Conservation (phyloP, 2,113 vertebrate species). For the Thalassarche chlororhynchos region DNA sequence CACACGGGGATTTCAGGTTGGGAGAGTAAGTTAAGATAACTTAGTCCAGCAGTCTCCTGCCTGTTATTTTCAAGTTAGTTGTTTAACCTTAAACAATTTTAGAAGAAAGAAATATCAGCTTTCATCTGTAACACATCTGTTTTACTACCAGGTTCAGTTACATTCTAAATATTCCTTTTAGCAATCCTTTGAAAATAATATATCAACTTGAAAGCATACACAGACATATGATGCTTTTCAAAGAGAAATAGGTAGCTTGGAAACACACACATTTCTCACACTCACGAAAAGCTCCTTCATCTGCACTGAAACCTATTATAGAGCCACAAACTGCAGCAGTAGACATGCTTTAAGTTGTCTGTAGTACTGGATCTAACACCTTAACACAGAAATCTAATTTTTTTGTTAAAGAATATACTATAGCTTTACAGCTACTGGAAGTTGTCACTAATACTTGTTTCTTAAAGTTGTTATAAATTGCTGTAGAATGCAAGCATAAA, state of each 20-base stretch:
- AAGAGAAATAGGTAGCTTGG: not conserved
- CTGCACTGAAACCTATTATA: not conserved
- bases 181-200: not conserved
- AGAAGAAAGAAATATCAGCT: not conserved
- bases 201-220: not conserved
- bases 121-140: not conserved
- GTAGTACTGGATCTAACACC: not conserved
- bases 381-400: not conserved
- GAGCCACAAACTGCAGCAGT: not conserved
- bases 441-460: not conserved
- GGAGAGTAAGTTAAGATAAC: not conserved
- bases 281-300: not conserved
- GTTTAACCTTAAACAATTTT: not conserved
- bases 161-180: not conserved
- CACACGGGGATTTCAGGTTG: not conserved
- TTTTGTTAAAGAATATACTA: not conserved
- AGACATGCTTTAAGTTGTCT: not conserved
- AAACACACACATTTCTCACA: not conserved
- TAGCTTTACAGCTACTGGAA: not conserved
- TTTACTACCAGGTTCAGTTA: not conserved
- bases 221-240: not conserved
- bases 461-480: not conserved
- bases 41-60: not conserved
- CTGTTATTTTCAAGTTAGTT: not conserved
- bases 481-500: not conserved